Evolutionary conservation across 2,888 invertebrate genomes (phyloP).

Genomic region (Orgyia antiqua): DNA sequence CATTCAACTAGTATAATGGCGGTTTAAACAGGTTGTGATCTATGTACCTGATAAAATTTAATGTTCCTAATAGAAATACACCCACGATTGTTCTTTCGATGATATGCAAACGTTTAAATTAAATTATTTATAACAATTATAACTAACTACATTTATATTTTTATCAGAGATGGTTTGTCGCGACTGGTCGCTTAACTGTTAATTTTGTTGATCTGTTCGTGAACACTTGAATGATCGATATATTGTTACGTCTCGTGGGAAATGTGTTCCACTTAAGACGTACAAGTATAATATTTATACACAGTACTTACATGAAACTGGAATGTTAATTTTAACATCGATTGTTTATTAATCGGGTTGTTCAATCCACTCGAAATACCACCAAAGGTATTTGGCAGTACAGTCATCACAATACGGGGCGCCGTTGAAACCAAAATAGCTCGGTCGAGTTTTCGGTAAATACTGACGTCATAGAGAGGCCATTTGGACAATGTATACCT

Average conservation of each 20-base stretch:
- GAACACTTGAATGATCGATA: slow-evolving; percentile 12
- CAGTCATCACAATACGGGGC: slow-evolving; percentile 52
- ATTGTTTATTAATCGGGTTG: slow-evolving; percentile 37
- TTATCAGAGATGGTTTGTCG: slow-evolving; percentile 21
- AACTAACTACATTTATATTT: too few relatives aligned
- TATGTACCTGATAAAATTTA: too few relatives aligned
- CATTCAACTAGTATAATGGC: too few relatives aligned
- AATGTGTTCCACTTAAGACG: too few relatives aligned
- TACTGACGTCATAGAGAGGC: slow-evolving; percentile 57
- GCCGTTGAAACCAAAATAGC: slow-evolving; percentile 53
- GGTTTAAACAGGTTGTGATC: too few relatives aligned
- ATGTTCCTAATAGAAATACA: too few relatives aligned
- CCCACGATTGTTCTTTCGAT: too few relatives aligned
- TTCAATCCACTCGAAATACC: slow-evolving; percentile 45
- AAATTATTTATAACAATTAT: too few relatives aligned
- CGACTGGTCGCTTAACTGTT: slow-evolving; percentile 11
- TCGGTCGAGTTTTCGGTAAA: slow-evolving; percentile 52
- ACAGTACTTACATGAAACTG: too few relatives aligned
- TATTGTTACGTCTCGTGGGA: slow-evolving; percentile 25
- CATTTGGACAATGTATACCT: slow-evolving; percentile 52
- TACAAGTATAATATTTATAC: too few relatives aligned
- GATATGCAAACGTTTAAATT: too few relatives aligned
- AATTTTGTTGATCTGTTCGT: slow-evolving; percentile 5
- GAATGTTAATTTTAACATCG: slow-evolving; percentile 26
- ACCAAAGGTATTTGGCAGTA: slow-evolving; percentile 50